phyloP scores from a whole-genome alignment of 2,113 vertebrate species.

The Trichechus manatus region DNA sequence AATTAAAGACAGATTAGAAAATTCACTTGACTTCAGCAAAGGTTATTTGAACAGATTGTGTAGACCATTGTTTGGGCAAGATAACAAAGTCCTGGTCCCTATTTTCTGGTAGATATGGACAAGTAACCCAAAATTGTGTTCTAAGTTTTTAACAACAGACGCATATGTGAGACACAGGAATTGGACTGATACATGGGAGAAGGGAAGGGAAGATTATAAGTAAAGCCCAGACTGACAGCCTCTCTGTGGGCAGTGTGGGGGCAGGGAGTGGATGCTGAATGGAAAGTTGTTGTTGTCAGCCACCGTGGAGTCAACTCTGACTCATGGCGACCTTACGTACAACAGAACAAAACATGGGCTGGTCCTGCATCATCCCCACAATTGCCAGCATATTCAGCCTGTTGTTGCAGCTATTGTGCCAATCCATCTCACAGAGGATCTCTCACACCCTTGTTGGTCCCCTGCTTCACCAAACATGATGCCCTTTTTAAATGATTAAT shows the following conservation, averaged over 20 bases:
- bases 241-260: not conserved
- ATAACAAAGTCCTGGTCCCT: not conserved
- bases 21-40: not conserved
- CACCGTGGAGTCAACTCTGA: not conserved
- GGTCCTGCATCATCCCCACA: not conserved
- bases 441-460: not conserved
- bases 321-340: not conserved
- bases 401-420: not conserved
- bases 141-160: not conserved
- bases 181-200: accelerated
- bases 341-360: not conserved
- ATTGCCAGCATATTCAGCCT: not conserved
- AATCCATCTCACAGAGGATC: not conserved
- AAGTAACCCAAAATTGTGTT: not conserved
- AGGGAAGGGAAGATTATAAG: not conserved
- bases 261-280: too few species aligned
- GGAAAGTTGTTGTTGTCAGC: not conserved
- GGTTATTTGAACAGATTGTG: too few species aligned
- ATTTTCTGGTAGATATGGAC: not conserved
- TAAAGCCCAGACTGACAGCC: not conserved
- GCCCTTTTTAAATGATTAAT: too few species aligned
- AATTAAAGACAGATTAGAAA: not conserved
- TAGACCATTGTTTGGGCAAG: not conserved
- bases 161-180: not conserved
- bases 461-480: too few species aligned